phyloP scores from a whole-genome alignment of 2,797 vertebrate genomes.

The Neosilurus hyrtlii region DNA sequence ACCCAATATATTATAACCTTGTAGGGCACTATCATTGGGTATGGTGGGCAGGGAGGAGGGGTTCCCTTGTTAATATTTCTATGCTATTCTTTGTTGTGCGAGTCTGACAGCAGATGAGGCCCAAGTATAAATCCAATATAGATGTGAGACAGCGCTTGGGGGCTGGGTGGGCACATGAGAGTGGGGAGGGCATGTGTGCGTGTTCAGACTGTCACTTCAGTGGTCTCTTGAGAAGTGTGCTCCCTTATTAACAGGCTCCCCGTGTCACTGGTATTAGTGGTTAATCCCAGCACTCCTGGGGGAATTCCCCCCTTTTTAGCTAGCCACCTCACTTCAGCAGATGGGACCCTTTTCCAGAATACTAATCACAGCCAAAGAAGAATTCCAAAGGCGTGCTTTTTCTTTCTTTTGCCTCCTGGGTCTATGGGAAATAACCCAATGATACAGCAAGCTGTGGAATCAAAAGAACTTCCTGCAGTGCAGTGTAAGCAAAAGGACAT shows the following conservation, averaged over 20 bases:
- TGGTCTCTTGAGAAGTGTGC: slow-evolving; percentile 59
- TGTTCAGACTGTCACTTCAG: slow-evolving; percentile 47
- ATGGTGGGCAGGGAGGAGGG: slow-evolving; percentile 42
- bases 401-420: slow-evolving; percentile 18
- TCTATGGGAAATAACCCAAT: slow-evolving; percentile 53
- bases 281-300: slow-evolving; percentile 68
- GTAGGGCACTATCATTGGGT: slow-evolving; percentile 45
- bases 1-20: slow-evolving; percentile 68
- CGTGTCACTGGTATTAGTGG: slow-evolving; percentile 77
- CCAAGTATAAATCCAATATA: slow-evolving; percentile 78
- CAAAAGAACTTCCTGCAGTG: slow-evolving; percentile 35
- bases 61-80: slow-evolving; percentile 36
- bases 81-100: slow-evolving; percentile 68
- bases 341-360: slow-evolving; percentile 77
- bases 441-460: slow-evolving; percentile 63
- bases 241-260: slow-evolving; percentile 76
- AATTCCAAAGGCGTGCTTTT: slow-evolving; percentile 67
- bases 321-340: slow-evolving; percentile 72
- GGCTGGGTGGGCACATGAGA: slow-evolving; percentile 43
- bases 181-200: slow-evolving; percentile 5
- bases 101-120: slow-evolving; percentile 75
- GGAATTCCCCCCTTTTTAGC: slow-evolving; percentile 55
- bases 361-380: slow-evolving; percentile 73
- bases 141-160: slow-evolving; percentile 52
- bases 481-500: slow-evolving; percentile 1